phyloP scores from a whole-genome alignment of 1,140 invertebrate species.

The Pogonomyrmex barbatus region DNA sequence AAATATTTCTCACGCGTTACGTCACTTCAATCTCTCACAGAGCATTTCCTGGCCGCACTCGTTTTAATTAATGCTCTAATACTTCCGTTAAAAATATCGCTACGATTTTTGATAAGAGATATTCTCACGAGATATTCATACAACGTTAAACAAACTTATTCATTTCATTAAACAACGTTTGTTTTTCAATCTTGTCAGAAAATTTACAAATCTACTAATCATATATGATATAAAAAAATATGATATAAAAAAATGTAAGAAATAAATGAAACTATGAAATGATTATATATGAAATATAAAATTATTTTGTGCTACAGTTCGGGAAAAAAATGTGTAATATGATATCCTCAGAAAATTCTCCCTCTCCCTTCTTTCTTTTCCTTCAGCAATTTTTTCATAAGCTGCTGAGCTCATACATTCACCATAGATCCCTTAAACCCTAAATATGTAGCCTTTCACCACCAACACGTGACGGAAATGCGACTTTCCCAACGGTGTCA shows the following conservation, averaged over 20 bases:
- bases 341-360: neutral
- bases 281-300: neutral
- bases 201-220: neutral
- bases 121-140: neutral
- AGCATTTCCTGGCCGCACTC: neutral
- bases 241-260: neutral
- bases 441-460: slow-evolving; percentile 3
- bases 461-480: neutral
- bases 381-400: slow-evolving; percentile 4
- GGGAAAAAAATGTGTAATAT: neutral
- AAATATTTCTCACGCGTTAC: neutral
- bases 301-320: neutral
- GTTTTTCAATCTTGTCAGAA: neutral
- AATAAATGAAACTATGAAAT: neutral
- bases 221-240: neutral
- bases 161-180: neutral
- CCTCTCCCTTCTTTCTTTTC: neutral
- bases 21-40: neutral
- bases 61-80: neutral
- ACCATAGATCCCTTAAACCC: slow-evolving; percentile 21
- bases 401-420: slow-evolving; percentile 49
- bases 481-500: neutral
- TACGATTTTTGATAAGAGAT: neutral
- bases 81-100: neutral
- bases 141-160: neutral